Evolutionary conservation across 2,888 invertebrate genomes (phyloP).

Genomic region (Antitype chi): DNA sequence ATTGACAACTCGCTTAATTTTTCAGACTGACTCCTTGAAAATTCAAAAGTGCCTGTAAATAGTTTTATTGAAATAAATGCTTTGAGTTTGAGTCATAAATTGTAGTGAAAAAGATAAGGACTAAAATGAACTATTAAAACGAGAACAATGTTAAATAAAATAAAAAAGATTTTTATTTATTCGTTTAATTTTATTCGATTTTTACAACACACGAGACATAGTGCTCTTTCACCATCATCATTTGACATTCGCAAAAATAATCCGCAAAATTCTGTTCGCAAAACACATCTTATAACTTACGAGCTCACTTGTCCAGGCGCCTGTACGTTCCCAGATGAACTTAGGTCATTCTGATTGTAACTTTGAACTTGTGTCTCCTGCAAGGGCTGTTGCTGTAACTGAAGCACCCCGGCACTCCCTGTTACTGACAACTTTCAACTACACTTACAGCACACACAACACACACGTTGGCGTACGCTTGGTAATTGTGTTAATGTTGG

Average conservation of each 20-base stretch:
- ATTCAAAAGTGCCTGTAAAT: too few species aligned
- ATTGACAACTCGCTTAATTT: too few species aligned
- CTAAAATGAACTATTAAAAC: not conserved
- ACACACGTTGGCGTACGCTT: conserved; percentile 1
- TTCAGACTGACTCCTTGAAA: too few species aligned
- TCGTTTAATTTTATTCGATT: too few species aligned
- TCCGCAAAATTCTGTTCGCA: not conserved
- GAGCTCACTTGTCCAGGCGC: not conserved
- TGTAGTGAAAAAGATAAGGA: not conserved
- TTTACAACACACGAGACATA: not conserved
- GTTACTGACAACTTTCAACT: conserved; percentile 22
- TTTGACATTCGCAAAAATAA: not conserved
- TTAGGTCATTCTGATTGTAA: conserved; percentile 54
- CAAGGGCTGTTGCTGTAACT: conserved; percentile 29
- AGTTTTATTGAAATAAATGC: too few species aligned
- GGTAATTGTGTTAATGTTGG: conserved; percentile 25
- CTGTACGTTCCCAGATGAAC: conserved; percentile 30
- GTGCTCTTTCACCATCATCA: not conserved
- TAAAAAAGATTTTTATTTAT: too few species aligned
- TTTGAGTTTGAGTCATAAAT: not conserved
- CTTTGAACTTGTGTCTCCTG: conserved; percentile 46
- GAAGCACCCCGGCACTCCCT: not conserved
- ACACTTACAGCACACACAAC: conserved; percentile 31
- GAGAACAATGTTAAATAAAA: not conserved
- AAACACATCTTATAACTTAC: not conserved